Evolutionary conservation across 2,113 vertebrate genomes (phyloP), one percentile per base, ranked within the genome.

Genomic region (Grammomys dolichurus): DNA sequence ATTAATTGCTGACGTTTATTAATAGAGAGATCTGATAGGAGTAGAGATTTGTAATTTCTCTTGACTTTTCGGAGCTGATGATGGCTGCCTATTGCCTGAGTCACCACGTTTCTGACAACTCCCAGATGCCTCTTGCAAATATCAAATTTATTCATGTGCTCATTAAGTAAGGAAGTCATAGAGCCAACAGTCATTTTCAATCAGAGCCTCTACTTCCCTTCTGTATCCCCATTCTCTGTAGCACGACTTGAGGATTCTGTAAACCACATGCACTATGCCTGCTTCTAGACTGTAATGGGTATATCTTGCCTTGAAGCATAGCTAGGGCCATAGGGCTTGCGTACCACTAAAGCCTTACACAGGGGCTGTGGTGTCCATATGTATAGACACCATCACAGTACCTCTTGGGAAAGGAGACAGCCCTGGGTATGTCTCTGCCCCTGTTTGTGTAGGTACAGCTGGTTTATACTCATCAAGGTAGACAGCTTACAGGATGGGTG

Each of bases 21-120:
- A 51, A 58, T n/a, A 40, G 19, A 75, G 11, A 85, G 33, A 40
- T 31, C 40, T 92, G 89, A 88, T 1, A 88, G 94, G 92, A 88
- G 87, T 28, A 17, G 1, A 3, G 40, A 89, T 69, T 77, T 95
- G 26, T 1, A 51, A 70, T 91, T 92, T 70, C 87, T 94, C 90
- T 91, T 78, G 54, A 94, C 8, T 43, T 46, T 31, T 56, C n/a
- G 5, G 51, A 85, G 12, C 16, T 76, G 17, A 36, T 13, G 33
- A 26, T 7, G 88, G 19, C 46, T 72, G 3, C 63, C 33, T 33
- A 13, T 9, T 51, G 8, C 67, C 22, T 51, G 19, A 19, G 4
- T 33, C 8, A 43, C 48, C 65, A 19, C 1, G 33, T 10, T 54
- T 43, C 36, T 51, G 43, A 54, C 48, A 3, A 28, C 2, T 76